Evolutionary conservation across 1,140 invertebrate genomes (phyloP).

Genomic region (Trichonephila clavata): DNA sequence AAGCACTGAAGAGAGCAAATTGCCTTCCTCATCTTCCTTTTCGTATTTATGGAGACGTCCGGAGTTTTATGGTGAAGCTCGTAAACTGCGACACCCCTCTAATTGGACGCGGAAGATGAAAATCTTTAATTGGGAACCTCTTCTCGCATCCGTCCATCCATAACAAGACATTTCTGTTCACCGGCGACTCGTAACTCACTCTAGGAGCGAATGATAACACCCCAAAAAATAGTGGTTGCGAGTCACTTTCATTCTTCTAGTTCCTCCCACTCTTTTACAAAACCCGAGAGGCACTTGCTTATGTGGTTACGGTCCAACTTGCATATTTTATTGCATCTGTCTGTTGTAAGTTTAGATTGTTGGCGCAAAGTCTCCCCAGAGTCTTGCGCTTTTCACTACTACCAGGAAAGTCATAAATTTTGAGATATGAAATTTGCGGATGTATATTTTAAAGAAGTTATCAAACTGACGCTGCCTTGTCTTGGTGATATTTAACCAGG

Average conservation of each 20-base stretch:
- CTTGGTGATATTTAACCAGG: background rate
- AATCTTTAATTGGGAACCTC: slow-evolving; percentile 71
- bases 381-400: background rate
- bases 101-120: slow-evolving; percentile 69
- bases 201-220: background rate
- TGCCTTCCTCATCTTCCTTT: slow-evolving; percentile 23
- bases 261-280: slow-evolving; percentile 5
- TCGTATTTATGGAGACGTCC: slow-evolving; percentile 69
- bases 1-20: slow-evolving; percentile 21
- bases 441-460: slow-evolving; percentile 15
- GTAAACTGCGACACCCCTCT: slow-evolving; percentile 67
- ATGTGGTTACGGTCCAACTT: slow-evolving; percentile 32
- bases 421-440: background rate
- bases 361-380: background rate
- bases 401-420: slow-evolving; percentile 1
- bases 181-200: slow-evolving; percentile 43
- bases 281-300: background rate
- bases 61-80: slow-evolving; percentile 58
- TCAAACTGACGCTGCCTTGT: background rate
- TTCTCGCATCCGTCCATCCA: slow-evolving; percentile 46
- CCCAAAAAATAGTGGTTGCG: background rate
- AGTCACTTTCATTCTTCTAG: background rate
- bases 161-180: slow-evolving; percentile 56
- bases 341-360: slow-evolving; percentile 11
- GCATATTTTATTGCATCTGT: slow-evolving; percentile 54